These are phyloP conservation scores for Eubasilissa regina DNA, from an alignment of 1,140 invertebrate species.

Conservation along the genomic window DNA sequence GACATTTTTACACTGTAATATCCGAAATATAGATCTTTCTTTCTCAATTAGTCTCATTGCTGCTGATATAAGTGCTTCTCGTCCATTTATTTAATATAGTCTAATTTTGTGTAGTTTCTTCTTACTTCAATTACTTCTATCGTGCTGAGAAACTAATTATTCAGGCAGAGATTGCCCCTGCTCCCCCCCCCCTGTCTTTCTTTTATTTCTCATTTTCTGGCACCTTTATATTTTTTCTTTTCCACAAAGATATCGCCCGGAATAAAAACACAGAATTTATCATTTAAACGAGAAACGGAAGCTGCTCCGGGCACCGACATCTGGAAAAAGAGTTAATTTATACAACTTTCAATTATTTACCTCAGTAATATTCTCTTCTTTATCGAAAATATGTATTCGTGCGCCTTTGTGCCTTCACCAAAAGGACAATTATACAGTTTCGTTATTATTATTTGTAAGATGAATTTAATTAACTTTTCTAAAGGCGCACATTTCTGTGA, in stretches of 20 bases:
- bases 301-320: constrained; percentile 19
- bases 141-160: constrained; percentile 17
- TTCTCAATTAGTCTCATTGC: too few species aligned
- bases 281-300: constrained; percentile 24
- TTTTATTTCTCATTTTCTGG: background rate
- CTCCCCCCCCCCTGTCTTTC: background rate
- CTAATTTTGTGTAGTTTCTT: constrained; percentile 1
- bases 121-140: background rate
- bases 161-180: background rate
- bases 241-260: background rate
- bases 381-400: too few species aligned
- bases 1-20: too few species aligned
- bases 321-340: constrained; percentile 36
- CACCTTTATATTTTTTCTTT: background rate
- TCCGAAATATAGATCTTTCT: too few species aligned
- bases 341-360: constrained; percentile 16
- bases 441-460: too few species aligned
- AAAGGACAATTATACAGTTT: too few species aligned
- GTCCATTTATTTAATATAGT: background rate
- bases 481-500: too few species aligned
- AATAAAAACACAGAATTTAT: constrained; percentile 26
- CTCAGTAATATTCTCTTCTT: background rate
- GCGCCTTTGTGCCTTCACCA: too few species aligned
- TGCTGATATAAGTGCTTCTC: background rate
- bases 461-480: too few species aligned